These are phyloP conservation scores for Phodopus roborovskii DNA, from an alignment of 2,113 vertebrate genomes.

Conservation along the genomic window DNA sequence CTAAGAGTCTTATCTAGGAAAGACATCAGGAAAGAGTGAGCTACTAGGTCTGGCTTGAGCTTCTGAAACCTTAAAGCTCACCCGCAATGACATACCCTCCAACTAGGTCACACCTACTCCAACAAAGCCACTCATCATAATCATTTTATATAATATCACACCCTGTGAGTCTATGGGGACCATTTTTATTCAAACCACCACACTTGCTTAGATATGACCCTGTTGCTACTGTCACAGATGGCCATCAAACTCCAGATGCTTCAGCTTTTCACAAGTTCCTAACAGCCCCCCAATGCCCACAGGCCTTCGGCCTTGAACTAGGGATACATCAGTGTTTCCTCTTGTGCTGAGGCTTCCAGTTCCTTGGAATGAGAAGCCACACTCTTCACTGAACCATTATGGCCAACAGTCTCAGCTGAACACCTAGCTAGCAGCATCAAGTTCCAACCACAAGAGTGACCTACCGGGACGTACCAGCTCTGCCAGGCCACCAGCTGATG, in stretches of 20 bases:
- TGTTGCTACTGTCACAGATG: not conserved
- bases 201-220: not conserved
- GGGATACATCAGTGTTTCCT: not conserved
- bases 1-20: not conserved
- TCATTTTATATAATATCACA: not conserved
- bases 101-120: not conserved
- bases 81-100: not conserved
- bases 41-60: not conserved
- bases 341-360: not conserved
- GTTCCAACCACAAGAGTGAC: not conserved
- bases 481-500: not conserved
- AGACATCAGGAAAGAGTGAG: not conserved
- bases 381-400: not conserved
- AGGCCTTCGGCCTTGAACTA: not conserved
- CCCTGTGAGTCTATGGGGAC: not conserved
- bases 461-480: too few species aligned
- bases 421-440: not conserved
- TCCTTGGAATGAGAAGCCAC: not conserved
- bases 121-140: not conserved
- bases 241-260: not conserved
- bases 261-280: not conserved
- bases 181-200: not conserved
- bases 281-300: not conserved
- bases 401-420: not conserved
- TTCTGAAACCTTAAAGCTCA: not conserved